Conservation (phyloP, 1,140 invertebrate genomes). For the Orchesella cincta region DNA sequence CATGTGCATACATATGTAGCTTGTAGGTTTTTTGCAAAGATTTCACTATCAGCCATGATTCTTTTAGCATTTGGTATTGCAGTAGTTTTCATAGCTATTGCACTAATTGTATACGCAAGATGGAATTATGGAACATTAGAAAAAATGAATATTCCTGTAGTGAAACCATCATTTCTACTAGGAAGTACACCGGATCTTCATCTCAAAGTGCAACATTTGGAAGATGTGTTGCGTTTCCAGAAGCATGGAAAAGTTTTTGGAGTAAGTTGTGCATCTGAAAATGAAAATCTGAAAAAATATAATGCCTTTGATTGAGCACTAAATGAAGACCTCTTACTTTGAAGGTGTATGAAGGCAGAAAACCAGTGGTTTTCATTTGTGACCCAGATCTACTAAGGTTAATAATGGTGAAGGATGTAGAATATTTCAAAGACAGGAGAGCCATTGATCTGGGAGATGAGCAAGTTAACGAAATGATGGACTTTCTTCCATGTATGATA, state of each 20-base stretch:
- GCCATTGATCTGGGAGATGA: conserved; percentile 42
- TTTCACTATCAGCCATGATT: no score
- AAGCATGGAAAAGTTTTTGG: conserved; percentile 45
- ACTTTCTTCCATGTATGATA: conserved; percentile 42
- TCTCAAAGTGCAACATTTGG: conserved; percentile 34
- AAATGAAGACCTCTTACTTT: not conserved
- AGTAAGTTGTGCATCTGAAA: conserved; percentile 27
- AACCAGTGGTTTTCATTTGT: conserved; percentile 57
- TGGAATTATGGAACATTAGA: conserved; percentile 49
- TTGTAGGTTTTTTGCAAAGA: no score
- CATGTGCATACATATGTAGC: no score
- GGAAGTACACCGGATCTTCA: conserved; percentile 40
- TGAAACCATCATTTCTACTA: conserved; percentile 38
- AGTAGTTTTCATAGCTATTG: not conserved
- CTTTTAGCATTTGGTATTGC: no score
- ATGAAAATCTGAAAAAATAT: not conserved
- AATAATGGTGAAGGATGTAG: conserved; percentile 59
- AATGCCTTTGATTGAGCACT: not conserved
- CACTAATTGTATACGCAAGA: conserved; percentile 36
- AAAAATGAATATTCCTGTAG: conserved; percentile 41
- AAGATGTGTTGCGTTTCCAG: conserved; percentile 41
- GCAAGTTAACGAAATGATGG: conserved; percentile 41
- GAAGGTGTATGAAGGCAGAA: conserved; percentile 42
- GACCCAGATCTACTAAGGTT: conserved; percentile 60
- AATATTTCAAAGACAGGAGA: conserved; percentile 58